Base-by-base conservation (phyloP, 2,888 invertebrate genomes). In the Philereme transversata region DNA sequence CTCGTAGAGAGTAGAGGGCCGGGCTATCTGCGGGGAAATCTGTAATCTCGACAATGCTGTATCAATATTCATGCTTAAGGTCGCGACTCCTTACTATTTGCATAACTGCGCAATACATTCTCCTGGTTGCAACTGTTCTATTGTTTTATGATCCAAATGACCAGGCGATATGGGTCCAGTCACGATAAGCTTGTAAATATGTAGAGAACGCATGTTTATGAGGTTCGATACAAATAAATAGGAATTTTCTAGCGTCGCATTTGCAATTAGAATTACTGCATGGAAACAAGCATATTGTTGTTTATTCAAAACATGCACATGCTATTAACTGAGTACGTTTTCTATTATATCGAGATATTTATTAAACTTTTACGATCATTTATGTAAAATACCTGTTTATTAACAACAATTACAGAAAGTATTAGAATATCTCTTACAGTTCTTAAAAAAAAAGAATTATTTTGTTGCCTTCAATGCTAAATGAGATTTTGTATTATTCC, bases 111-210 rank as follows among this genome's bases (percentile, higher is more conserved):
- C 86, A 84, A 83, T 86, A 86, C 90, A 88, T 90, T 89, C 86
- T 81, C 86, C 81, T 76, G 76, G 78, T 77, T 84, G 88, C 89
- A 89, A 88, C 90, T 87, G 90, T 88, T 88, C 89, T 89, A 91
- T 91, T 90, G 90, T 90, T 89, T 90, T 90, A 91, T 90, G 90
- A 89, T 90, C 91, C 86, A 90, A 90, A 90, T 91, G 90, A 91
- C 90, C 90, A 85, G 81, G 84, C 87, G 87, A 88, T 88, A 84
- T 85, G 79, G 83, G 79, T 79, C 80, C 77, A 79, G 88, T 90
- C 90, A 91, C 90, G 90, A 90, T 88, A 86, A 84, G 79, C 85
- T 81, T 87, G 87, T 83, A 82, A 81, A 85, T 86, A 84, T 79
- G 78, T 77, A 77, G 74, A 73, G 77, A 71, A 67, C 74, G 69